phyloP scores from a whole-genome alignment of 2,113 vertebrate species.

The Leptosomus discolor region DNA sequence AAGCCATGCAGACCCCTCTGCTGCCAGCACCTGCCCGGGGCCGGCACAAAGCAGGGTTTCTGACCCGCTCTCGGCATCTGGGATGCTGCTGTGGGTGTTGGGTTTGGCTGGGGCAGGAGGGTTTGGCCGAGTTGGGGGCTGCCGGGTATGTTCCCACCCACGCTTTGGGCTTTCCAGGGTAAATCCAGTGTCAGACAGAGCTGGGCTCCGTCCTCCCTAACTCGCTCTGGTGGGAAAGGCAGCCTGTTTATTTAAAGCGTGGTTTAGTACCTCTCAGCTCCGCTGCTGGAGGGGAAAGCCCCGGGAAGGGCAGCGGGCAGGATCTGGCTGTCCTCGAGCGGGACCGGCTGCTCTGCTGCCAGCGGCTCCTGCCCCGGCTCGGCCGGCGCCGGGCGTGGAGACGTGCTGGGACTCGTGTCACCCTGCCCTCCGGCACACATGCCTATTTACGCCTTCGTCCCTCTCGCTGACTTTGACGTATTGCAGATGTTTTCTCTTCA shows the following conservation, averaged over 20 bases:
- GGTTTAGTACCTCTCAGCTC: neutral
- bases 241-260: neutral
- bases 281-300: neutral
- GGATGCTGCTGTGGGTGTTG: neutral
- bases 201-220: neutral
- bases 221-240: neutral
- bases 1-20: neutral
- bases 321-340: fast-evolving
- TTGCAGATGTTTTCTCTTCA: neutral
- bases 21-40: neutral
- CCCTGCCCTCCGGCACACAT: neutral
- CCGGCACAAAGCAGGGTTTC: neutral
- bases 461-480: neutral
- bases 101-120: neutral
- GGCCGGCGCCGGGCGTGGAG: fast-evolving
- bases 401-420: neutral
- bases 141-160: fast-evolving
- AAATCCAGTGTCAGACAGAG: neutral
- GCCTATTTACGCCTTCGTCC: neutral
- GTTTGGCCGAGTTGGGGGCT: fast-evolving
- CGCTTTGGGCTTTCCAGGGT: neutral
- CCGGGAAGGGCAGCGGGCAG: neutral
- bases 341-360: neutral
- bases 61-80: neutral
- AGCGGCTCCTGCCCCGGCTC: neutral